Evolutionary conservation across 2,888 invertebrate genomes (phyloP).

Genomic region (Calliphora vomitoria): DNA sequence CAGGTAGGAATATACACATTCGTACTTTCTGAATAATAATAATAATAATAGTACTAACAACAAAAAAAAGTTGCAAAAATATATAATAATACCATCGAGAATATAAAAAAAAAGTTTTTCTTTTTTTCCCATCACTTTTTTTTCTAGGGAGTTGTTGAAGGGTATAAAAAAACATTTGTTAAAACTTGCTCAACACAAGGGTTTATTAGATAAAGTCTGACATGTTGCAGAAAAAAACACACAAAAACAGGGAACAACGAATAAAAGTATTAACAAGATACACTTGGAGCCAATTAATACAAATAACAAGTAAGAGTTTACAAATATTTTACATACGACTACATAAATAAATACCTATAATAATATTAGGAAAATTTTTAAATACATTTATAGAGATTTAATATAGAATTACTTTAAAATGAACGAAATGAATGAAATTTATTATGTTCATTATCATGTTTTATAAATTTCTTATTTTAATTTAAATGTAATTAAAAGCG

Average conservation of each 20-base stretch:
- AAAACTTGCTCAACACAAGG: slow-evolving; percentile 70
- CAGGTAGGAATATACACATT: slow-evolving; percentile 57
- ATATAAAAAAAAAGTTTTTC: slow-evolving; percentile 55
- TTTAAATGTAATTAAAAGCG: slow-evolving; percentile 28
- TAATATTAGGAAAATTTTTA: not conserved
- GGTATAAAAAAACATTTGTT: slow-evolving; percentile 72
- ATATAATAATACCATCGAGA: slow-evolving; percentile 70
- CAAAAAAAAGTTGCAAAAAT: slow-evolving; percentile 37
- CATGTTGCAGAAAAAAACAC: slow-evolving; percentile 58
- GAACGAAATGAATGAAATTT: not conserved
- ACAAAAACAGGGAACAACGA: slow-evolving; percentile 15
- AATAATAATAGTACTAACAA: slow-evolving; percentile 18
- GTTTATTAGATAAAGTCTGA: slow-evolving; percentile 73
- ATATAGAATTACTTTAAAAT: not conserved
- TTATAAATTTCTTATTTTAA: not conserved
- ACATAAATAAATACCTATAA: no score
- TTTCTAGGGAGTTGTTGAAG: slow-evolving; percentile 52
- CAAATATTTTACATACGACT: not conserved
- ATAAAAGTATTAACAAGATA: slow-evolving; percentile 60
- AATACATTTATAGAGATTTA: not conserved
- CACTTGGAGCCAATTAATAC: slow-evolving; percentile 72
- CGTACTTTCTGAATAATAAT: slow-evolving; percentile 23
- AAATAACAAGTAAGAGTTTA: slow-evolving; percentile 49
- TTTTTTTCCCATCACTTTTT: slow-evolving; percentile 26
- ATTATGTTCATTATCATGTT: not conserved